Base-by-base conservation (phyloP, 1,140 invertebrate species). In the Heliothis subflexa region DNA sequence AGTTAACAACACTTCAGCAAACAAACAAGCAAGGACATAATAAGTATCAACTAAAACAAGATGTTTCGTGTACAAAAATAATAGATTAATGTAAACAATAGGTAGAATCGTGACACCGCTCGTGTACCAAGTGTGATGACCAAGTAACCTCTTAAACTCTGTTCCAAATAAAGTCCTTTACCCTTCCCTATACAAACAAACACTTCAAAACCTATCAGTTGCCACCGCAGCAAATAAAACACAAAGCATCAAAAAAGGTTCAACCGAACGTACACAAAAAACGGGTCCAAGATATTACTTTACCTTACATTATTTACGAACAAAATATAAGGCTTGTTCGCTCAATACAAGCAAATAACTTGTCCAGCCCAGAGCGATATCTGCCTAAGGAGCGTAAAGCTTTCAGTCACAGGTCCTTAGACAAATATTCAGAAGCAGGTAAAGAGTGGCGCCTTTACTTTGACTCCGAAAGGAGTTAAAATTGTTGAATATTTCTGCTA, bases 401-500 rank as follows among this genome's bases (percentile, higher is more conserved):
- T 45, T 57, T 47, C 76, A 78, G 66, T 28, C 50, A 50, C 64
- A 78, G 54, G 10, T 64, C 28, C 33, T 40, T 11, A 61, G 9
- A 61, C 57, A 76, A 78, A 78, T 78, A 78, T 70, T 70, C 47
- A 59, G 49, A 21, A 49, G 54, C 45, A 55, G 18, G 16, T 16
- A 16, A 16, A 28, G 49, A n/a, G 21, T 47, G 50, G 47, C 25
- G 40, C 70, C 50, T 76, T 76, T 40, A 40, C 73, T 76, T 76
- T 66, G 73, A 76, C 21, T 25, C 45, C 52, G 3, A 49, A 72
- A 50, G 45, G 55, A 64, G 49, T 28, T 21, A 64, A 75, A 52
- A 75, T 75, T 75, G 47, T 76, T 76, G 59, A 76, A 76, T 74
- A 74, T 74, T 55, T 72, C 52, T 72, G 52, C 18, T 61, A 21